Base-by-base conservation (phyloP, 1,140 invertebrate species). In the Vanessa atalanta region DNA sequence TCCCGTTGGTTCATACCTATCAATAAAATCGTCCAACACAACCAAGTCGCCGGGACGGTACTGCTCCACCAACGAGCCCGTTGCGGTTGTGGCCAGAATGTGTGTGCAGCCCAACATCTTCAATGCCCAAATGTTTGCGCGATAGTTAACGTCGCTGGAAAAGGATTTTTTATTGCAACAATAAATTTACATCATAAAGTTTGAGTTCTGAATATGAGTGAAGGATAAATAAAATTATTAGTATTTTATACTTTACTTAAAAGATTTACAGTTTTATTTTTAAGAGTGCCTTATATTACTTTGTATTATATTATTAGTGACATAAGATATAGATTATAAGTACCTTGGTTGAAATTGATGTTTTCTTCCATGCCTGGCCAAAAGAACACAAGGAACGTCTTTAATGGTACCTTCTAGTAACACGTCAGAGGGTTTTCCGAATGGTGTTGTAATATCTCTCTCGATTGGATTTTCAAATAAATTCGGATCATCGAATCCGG, bases 81-180 rank as follows among this genome's bases (percentile, higher is more conserved):
- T 97, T 15, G 98, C 98, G 5, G 97, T 98, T 1, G 98, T 94
- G 6, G 97, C 98, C 68, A 99, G 93, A 11, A 99, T 90, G 88
- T 99, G 98, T 0, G 98, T 99, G 86, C 98, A 99, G 0, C 98
- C 98, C 66, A 95, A 93, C 70, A 96, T 84, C 77, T 97, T 96
- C 66, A 99, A 90, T 1, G 98, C 98, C 96, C 97, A 98, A 61
- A 99, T 96, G 88, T 99, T 99, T 4, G 99, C 99, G 74, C 98
- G 95, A 90, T 99, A 99, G 91, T 99, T 99, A 0, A 99, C 94
- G 80, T 96, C 95, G 20, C 94, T 95, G 69, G 11, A 84, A 76
- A 65, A 31, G 37, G 9, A 57, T 51, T 1, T 31, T 31, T 31
- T 31, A 31, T 31, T 31, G 26, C 26, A 31, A 1, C 26, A 31